These are phyloP conservation scores for Nibea coibor DNA, from an alignment of 2,113 vertebrate genomes.

Conservation along the genomic window DNA sequence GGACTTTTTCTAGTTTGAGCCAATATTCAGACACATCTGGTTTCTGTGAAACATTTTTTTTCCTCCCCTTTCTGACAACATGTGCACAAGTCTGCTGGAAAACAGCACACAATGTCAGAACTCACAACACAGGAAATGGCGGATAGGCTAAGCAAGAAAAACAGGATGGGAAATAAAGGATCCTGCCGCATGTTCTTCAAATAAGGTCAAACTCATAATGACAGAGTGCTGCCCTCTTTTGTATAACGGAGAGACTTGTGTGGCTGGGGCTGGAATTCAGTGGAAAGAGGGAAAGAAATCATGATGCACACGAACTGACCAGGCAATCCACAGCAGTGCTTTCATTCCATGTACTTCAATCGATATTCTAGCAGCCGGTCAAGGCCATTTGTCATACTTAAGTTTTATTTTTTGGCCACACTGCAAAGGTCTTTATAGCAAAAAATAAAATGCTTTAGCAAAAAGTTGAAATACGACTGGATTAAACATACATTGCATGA, in stretches of 20 bases:
- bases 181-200: slow-evolving; percentile 2
- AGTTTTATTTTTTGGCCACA: neutral
- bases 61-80: neutral
- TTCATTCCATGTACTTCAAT: neutral
- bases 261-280: slow-evolving; percentile 15
- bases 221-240: neutral
- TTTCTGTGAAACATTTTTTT: slow-evolving; percentile 46
- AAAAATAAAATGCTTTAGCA: neutral
- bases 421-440: neutral
- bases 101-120: slow-evolving; percentile 29
- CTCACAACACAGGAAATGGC: slow-evolving; percentile 15
- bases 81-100: slow-evolving; percentile 34
- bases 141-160: neutral
- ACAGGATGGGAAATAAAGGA: neutral
- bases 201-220: neutral
- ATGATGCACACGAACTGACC: neutral
- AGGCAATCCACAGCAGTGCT: neutral
- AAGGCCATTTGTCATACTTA: slow-evolving; percentile 26
- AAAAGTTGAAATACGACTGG: neutral
- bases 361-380: neutral
- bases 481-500: neutral
- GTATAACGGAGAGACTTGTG: slow-evolving; percentile 11
- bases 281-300: slow-evolving; percentile 7
- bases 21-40: slow-evolving; percentile 65
- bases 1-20: slow-evolving; percentile 20